A percentile compares a stretch with the other conserved stretches of the same genome.
phyloP scores from a whole-genome alignment of 1,140 invertebrate genomes.

The Zaprionus davidi region DNA sequence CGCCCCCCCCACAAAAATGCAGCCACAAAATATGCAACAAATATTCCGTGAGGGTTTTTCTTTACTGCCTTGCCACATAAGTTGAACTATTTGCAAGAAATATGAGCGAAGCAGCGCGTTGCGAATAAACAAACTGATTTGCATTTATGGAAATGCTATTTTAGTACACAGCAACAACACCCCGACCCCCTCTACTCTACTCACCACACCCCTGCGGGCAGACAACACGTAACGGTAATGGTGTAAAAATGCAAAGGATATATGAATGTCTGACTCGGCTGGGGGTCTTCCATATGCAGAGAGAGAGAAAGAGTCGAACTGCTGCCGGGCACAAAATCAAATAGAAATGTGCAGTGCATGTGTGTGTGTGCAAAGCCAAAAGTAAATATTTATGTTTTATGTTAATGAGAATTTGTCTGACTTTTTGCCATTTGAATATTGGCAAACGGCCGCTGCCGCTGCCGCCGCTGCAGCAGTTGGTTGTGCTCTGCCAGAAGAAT shows the following conservation, averaged over 20 bases:
- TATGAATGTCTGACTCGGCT: slow-evolving; percentile 44
- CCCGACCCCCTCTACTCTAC: not conserved
- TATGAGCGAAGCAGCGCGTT: slow-evolving; percentile 43
- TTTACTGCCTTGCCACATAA: slow-evolving; percentile 46
- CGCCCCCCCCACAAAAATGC: not conserved
- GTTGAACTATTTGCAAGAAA: slow-evolving; percentile 77
- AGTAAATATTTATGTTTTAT: slow-evolving; percentile 84
- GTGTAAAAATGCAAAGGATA: slow-evolving; percentile 77
- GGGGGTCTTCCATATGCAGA: slow-evolving; percentile 11
- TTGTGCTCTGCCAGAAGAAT: slow-evolving; percentile 55
- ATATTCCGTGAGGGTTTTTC: slow-evolving; percentile 36
- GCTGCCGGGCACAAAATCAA: slow-evolving; percentile 54
- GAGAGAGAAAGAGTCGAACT: slow-evolving; percentile 5
- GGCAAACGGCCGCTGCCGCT: slow-evolving; percentile 57
- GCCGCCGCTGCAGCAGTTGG: slow-evolving; percentile 29
- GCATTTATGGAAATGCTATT: slow-evolving; percentile 80
- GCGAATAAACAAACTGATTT: slow-evolving; percentile 79
- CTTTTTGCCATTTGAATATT: slow-evolving; percentile 83
- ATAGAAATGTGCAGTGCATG: slow-evolving; percentile 64
- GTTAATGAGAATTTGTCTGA: slow-evolving; percentile 83
- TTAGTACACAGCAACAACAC: slow-evolving; percentile 50
- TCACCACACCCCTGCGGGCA: slow-evolving; percentile 19
- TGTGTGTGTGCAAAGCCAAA: slow-evolving; percentile 60
- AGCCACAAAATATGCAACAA: slow-evolving; percentile 52
- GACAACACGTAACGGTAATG: slow-evolving; percentile 57